Conservation (phyloP, 2,888 invertebrate species). For the Muscina levida region DNA sequence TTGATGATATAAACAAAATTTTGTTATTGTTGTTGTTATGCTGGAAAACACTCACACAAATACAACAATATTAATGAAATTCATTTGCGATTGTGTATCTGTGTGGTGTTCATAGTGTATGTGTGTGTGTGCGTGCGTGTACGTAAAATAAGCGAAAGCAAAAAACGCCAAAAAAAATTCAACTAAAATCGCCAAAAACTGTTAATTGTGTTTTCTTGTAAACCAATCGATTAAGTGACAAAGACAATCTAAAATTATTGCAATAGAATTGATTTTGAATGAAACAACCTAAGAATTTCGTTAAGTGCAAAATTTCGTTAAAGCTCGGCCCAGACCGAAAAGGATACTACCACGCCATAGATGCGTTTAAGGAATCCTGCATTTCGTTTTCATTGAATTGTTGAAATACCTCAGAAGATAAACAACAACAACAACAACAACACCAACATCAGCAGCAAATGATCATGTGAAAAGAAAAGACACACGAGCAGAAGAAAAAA, state of each 20-base stretch:
- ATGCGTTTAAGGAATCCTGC: not conserved
- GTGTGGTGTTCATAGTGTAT: conserved; percentile 6
- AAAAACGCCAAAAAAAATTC: too few species aligned
- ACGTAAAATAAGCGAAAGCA: conserved; percentile 25
- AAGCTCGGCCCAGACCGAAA: conserved; percentile 7
- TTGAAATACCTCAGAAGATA: conserved; percentile 17
- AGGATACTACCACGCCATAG: conserved; percentile 13
- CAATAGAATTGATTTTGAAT: not conserved
- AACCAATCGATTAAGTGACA: not conserved
- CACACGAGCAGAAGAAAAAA: too few species aligned
- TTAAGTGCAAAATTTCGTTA: conserved; percentile 17
- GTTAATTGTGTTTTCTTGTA: conserved; percentile 41
- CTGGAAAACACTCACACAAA: conserved; percentile 25
- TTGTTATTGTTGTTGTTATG: conserved; percentile 37
- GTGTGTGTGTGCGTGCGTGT: conserved; percentile 26
- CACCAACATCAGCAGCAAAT: not conserved
- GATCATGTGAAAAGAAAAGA: conserved; percentile 36
- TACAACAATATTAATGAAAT: conserved; percentile 31
- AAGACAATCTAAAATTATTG: conserved; percentile 17
- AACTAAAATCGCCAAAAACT: conserved; percentile 37
- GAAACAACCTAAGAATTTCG: not conserved
- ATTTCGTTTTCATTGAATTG: conserved; percentile 36
- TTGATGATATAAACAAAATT: conserved; percentile 54
- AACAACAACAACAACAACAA: conserved; percentile 4
- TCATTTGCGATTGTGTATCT: conserved; percentile 41